Percentiles rank a stretch among this genome's conserved stretches.
These are phyloP conservation scores for Yasuhikotakia modesta DNA, from an alignment of 2,797 vertebrate genomes.

Conservation along the genomic window DNA sequence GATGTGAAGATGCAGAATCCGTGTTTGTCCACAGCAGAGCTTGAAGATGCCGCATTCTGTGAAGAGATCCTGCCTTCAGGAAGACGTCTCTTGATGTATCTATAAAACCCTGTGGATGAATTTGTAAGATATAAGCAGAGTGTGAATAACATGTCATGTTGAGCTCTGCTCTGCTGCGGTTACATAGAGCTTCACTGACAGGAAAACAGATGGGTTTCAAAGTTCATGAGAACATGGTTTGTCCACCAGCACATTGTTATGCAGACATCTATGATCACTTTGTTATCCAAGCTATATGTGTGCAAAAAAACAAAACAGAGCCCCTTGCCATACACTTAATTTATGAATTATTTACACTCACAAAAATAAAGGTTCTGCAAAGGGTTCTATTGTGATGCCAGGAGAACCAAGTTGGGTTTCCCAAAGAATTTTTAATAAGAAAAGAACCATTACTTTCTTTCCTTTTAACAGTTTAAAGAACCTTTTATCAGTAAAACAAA, in stretches of 20 bases:
- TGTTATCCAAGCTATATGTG: neutral
- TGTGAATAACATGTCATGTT: neutral
- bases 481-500: too few species aligned
- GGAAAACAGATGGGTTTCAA: neutral
- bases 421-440: too few species aligned
- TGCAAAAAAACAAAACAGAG: neutral
- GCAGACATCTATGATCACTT: conserved; percentile 5
- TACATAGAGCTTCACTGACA: neutral
- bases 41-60: conserved; percentile 41
- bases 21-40: conserved; percentile 26
- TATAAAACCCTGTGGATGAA: conserved; percentile 15
- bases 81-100: conserved; percentile 13
- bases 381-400: too few species aligned
- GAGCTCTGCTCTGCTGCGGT: neutral
- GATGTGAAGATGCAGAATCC: conserved; percentile 34
- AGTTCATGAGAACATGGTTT: neutral
- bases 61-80: conserved; percentile 25
- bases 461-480: too few species aligned
- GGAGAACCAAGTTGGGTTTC: too few species aligned
- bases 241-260: neutral
- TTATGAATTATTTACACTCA: too few species aligned
- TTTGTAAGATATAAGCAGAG: neutral
- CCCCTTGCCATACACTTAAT: too few species aligned
- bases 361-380: too few species aligned
- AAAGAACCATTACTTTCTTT: too few species aligned